Evolutionary conservation across 2,888 invertebrate genomes (phyloP).

Genomic region (Gastracanthus pulcherrimus): DNA sequence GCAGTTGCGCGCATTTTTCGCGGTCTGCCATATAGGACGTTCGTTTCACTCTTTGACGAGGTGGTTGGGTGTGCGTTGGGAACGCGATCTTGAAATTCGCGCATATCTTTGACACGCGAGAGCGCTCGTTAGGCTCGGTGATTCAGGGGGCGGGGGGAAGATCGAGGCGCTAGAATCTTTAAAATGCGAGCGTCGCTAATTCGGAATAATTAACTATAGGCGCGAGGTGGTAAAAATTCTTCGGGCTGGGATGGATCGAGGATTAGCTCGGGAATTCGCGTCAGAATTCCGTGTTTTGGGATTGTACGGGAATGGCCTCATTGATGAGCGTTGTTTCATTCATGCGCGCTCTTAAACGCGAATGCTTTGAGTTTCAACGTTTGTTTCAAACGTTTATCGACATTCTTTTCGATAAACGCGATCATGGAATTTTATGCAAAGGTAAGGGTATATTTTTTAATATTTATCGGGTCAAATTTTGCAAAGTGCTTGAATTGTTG

Average conservation of each 20-base stretch:
- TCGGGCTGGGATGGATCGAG: background rate
- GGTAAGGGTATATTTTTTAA: too few relatives aligned
- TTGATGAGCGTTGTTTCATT: background rate
- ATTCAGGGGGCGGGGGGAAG: background rate
- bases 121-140: background rate
- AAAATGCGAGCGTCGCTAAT: conserved; percentile 49
- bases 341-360: background rate
- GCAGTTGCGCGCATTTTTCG: background rate
- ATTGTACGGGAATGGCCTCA: background rate
- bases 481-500: too few relatives aligned
- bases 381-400: background rate
- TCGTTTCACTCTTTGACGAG: too few relatives aligned
- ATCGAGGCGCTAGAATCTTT: conserved; percentile 50
- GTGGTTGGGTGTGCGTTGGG: background rate
- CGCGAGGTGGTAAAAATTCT: conserved; percentile 48
- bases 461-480: too few relatives aligned
- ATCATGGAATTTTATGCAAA: too few relatives aligned
- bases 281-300: conserved; percentile 1
- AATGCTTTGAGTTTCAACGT: background rate
- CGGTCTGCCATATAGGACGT: too few relatives aligned
- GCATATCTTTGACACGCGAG: background rate
- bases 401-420: too few relatives aligned
- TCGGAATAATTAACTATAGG: conserved; percentile 39
- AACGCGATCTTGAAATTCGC: conserved; percentile 14
- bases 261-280: conserved; percentile 2